Conservation (phyloP, 2,113 vertebrate genomes). For the Sander lucioperca region DNA sequence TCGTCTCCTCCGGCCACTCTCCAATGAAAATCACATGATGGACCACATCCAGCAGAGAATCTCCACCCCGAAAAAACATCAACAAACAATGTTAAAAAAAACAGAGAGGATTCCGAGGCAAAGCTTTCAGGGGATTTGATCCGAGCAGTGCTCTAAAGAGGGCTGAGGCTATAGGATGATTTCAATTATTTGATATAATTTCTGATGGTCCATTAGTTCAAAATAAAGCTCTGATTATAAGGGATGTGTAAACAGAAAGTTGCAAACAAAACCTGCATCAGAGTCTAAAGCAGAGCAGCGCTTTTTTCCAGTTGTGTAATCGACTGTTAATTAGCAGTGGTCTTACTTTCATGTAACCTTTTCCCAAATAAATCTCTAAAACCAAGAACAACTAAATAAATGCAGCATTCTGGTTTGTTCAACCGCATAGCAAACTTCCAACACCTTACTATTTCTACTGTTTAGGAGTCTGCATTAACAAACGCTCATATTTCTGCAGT, state of each 20-base stretch:
- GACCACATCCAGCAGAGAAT: conserved; percentile 61
- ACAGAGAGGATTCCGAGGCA: conserved; percentile 35
- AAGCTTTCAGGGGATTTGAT: conserved; percentile 61
- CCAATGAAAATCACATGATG: conserved; percentile 76
- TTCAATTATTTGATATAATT: conserved; percentile 81
- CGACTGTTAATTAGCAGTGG: conserved; percentile 61
- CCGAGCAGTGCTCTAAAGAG: conserved; percentile 24
- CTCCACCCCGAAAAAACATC: conserved; percentile 64
- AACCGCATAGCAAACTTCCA: conserved; percentile 53
- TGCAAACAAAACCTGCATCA: conserved; percentile 65
- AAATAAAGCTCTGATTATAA: conserved; percentile 79
- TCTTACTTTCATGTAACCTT: conserved; percentile 58
- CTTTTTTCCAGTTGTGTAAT: conserved; percentile 77
- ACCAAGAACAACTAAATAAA: conserved; percentile 41
- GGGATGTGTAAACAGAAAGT: conserved; percentile 73
- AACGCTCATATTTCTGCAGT: conserved; percentile 35
- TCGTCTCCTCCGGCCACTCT: conserved; percentile 62
- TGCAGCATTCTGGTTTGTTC: conserved; percentile 35
- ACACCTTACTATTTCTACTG: conserved; percentile 65
- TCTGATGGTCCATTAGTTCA: conserved; percentile 85
- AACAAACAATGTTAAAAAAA: conserved; percentile 65
- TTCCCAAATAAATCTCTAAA: conserved; percentile 59
- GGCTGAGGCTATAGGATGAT: conserved; percentile 66
- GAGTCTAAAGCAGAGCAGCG: conserved; percentile 40
- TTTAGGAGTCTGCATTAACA: conserved; percentile 38